Conservation (phyloP, 2,113 vertebrate species). For the Panurus biarmicus region DNA sequence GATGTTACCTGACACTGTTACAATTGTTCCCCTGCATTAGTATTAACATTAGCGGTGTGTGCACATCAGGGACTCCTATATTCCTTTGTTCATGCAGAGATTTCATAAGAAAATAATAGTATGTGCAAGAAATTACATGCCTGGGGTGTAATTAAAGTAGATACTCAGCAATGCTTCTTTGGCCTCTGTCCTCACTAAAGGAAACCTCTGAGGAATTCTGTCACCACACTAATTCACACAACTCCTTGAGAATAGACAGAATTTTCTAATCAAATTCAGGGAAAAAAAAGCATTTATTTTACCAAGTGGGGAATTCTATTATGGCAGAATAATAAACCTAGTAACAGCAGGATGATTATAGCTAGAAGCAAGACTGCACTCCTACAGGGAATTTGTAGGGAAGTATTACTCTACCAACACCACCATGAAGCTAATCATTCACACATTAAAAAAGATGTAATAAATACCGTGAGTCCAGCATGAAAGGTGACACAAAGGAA, state of each 20-base stretch:
- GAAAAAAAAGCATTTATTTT: background rate
- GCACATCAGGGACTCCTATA: background rate
- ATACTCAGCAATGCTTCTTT: background rate
- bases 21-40: background rate
- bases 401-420: background rate
- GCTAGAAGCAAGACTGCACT: background rate
- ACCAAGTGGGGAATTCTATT: constrained; percentile 14
- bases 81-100: background rate
- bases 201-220: constrained; percentile 1
- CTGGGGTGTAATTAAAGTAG: background rate
- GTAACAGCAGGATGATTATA: background rate
- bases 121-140: background rate
- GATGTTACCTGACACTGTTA: background rate
- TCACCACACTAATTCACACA: background rate
- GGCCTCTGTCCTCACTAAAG: background rate
- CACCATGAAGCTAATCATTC: background rate
- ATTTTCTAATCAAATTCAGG: background rate
- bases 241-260: background rate
- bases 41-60: background rate
- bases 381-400: background rate
- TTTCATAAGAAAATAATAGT: background rate
- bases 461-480: background rate
- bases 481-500: background rate
- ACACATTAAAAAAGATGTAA: background rate
- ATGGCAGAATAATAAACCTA: constrained; percentile 34